A percentile compares a stretch with the other conserved stretches of the same genome.
Conservation (phyloP, 2,113 vertebrate species). For the Phycodurus eques region DNA sequence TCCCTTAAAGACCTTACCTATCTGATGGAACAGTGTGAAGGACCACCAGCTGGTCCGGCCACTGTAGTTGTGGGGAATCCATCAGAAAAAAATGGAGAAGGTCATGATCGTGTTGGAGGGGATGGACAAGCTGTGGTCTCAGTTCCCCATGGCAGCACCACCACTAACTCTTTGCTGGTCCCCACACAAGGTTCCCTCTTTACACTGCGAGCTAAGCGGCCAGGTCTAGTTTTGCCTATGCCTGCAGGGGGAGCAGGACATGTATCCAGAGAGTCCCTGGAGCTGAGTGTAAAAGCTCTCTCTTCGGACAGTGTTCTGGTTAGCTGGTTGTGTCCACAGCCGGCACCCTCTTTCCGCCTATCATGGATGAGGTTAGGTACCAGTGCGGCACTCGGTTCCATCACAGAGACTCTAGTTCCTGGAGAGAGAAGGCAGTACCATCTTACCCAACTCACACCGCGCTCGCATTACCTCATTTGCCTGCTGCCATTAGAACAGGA, state of each 20-base stretch:
- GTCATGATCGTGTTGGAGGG: constrained; percentile 53
- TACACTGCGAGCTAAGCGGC: constrained; percentile 81
- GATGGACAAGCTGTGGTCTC: constrained; percentile 54
- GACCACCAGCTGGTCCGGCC: constrained; percentile 62
- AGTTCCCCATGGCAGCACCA: constrained; percentile 63
- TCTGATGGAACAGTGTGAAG: constrained; percentile 88
- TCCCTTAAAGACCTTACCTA: constrained; percentile 81
- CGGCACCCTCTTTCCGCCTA: constrained; percentile 82
- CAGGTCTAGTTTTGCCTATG: constrained; percentile 79
- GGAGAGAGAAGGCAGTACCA: constrained; percentile 88
- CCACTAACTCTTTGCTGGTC: constrained; percentile 71
- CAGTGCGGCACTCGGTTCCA: constrained; percentile 83
- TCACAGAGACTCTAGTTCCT: constrained; percentile 89
- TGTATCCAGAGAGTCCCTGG: constrained; percentile 74
- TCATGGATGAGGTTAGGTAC: constrained; percentile 88
- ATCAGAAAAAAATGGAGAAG: constrained; percentile 54
- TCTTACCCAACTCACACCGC: constrained; percentile 84
- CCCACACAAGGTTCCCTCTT: constrained; percentile 85
- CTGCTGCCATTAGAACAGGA: constrained; percentile 81
- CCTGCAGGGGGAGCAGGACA: constrained; percentile 69
- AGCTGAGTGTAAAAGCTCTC: constrained; percentile 84
- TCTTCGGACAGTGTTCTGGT: constrained; percentile 86
- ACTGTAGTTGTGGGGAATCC: constrained; percentile 54
- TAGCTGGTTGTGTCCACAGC: constrained; percentile 80
- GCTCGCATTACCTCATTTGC: constrained; percentile 88